These are phyloP conservation scores for Loriculus beryllinus DNA, from an alignment of 2,797 vertebrate genomes.

Conservation along the genomic window DNA sequence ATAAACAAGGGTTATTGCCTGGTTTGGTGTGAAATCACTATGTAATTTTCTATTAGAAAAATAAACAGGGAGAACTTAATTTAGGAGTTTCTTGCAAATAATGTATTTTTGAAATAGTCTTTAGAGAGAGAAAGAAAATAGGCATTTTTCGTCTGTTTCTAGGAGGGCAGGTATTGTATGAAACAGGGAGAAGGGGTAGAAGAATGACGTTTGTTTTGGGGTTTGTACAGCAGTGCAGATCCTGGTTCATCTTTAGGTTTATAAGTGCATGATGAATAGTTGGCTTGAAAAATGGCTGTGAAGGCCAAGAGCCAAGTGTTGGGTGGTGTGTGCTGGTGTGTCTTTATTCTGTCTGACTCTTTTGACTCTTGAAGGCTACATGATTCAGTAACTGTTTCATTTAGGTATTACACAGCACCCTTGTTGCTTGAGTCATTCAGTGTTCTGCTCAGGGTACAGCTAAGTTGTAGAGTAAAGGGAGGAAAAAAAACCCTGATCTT, in stretches of 20 bases:
- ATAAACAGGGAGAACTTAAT: background rate
- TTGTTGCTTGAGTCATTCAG: background rate
- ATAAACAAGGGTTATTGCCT: background rate
- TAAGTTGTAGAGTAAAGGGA: background rate
- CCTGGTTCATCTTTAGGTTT: background rate
- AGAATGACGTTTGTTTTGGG: background rate
- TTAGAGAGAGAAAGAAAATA: background rate
- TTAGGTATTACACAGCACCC: background rate
- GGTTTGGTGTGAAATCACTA: background rate
- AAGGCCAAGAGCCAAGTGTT: background rate
- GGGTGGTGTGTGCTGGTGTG: background rate
- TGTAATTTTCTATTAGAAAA: background rate
- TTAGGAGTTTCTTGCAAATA: background rate
- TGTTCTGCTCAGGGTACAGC: background rate
- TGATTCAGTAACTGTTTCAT: background rate
- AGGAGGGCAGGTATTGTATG: background rate
- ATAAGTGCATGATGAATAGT: background rate
- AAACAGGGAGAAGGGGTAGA: background rate
- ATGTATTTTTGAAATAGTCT: background rate
- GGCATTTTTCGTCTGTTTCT: background rate
- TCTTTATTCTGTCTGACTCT: background rate
- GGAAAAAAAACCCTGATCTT: background rate
- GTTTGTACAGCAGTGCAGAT: background rate
- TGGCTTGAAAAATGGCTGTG: background rate
- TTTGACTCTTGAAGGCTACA: background rate